Base-by-base conservation (phyloP, 1,140 invertebrate species). In the Micrasema minimum region DNA sequence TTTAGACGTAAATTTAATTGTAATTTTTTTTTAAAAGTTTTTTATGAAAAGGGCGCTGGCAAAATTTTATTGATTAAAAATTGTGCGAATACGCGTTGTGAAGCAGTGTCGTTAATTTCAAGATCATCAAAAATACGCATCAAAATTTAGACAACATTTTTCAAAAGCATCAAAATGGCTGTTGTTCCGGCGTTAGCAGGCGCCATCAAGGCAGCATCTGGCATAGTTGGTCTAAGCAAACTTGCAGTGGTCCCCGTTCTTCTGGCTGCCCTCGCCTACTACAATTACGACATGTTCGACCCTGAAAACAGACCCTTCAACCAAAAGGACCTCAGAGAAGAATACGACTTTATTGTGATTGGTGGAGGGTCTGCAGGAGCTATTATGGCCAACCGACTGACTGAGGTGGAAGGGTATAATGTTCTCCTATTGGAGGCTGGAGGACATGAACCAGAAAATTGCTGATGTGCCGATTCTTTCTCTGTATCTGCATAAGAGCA, bases 361-460 rank as follows among this genome's bases (percentile, higher is more conserved):
- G 94, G 93, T 0, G 91, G 87, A 6, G 96, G 96, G 0, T 94
- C 94, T 0, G 95, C 94, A 2, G 96, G 96, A 3, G 88, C 90
- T 1, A 94, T 97, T 0, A 68, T 98, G 3, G 94, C 93, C 0
- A 94, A 93, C 68, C 85, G 96, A 38, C 82, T 98, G 0, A 90
- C 93, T 0, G 93, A 95, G 78, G 85, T 93, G 31, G 86, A 88
- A 1, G 83, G 90, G 20, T 93, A 92, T 90, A 93, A 87, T 61
- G 90, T 96, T 0, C 81, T 97, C 14, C 79, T 97, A 4, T 74
- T 97, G 16, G 96, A 97, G 82, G 95, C 95, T 0, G 96, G 95
- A 0, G 93, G 92, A 0, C 91, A 93, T 61, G 94, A 96, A 76
- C 91, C 90, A 0, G 89, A 93, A 76, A n/a, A 91, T 95, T 31